Conservation (phyloP, 2,888 invertebrate species). For the Allophyes oxyacanthae region DNA sequence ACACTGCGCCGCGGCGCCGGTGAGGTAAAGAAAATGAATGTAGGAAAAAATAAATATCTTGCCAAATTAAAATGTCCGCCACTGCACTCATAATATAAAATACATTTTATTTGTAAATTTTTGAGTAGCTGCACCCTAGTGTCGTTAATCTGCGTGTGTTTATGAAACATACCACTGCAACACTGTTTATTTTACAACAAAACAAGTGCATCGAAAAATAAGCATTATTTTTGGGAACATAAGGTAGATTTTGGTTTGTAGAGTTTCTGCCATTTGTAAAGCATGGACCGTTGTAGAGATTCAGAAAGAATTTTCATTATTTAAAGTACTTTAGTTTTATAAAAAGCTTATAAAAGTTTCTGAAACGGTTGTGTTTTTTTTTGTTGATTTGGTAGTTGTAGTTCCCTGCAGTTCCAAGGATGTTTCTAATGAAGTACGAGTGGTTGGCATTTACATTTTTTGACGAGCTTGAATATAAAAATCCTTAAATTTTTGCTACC, state of each 20-base stretch:
- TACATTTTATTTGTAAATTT: constrained; percentile 32
- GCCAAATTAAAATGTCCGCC: constrained; percentile 18
- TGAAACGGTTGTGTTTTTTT: constrained; percentile 29
- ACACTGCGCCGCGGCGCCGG: no score
- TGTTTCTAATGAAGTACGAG: constrained; percentile 22
- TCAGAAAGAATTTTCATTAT: constrained; percentile 45
- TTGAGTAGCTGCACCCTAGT: constrained; percentile 30
- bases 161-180: constrained; percentile 19
- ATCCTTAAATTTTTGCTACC: no score
- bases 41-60: no score
- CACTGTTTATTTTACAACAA: constrained; percentile 42
- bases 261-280: background rate
- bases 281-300: constrained; percentile 13
- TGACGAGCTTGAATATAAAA: no score
- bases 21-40: no score
- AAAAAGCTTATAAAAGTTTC: constrained; percentile 39
- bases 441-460: background rate
- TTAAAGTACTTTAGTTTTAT: constrained; percentile 42
- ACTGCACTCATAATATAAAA: constrained; percentile 23
- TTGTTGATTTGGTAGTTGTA: constrained; percentile 31
- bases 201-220: background rate
- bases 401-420: constrained; percentile 17
- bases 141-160: constrained; percentile 38
- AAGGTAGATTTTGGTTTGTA: background rate
- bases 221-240: background rate